Conservation (phyloP, 2,888 invertebrate species). For the Sericinus montela region DNA sequence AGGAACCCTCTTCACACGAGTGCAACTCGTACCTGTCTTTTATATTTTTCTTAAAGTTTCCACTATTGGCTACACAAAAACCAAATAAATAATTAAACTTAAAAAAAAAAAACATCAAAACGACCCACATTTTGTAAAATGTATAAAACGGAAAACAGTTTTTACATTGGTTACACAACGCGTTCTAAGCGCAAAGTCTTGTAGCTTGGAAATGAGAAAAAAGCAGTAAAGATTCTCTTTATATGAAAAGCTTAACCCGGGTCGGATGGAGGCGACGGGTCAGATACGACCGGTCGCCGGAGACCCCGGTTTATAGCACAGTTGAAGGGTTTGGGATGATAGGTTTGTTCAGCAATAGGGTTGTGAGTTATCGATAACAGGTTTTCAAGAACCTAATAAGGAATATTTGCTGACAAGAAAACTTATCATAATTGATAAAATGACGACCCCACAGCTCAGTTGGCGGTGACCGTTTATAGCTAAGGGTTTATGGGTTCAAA, state of each 20-base stretch:
- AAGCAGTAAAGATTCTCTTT: constrained; percentile 46
- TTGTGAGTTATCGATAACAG: constrained; percentile 21
- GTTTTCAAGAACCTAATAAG: too few species aligned
- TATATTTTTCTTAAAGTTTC: too few species aligned
- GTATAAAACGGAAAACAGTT: constrained; percentile 1
- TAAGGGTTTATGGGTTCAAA: too few species aligned
- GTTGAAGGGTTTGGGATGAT: constrained; percentile 50
- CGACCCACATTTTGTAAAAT: not conserved
- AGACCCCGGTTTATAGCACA: constrained; percentile 43
- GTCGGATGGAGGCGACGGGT: constrained; percentile 41
- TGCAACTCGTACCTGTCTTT: too few species aligned
- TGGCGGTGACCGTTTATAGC: too few species aligned
- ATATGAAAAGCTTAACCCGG: constrained; percentile 56
- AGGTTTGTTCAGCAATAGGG: constrained; percentile 29
- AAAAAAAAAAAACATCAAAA: not conserved
- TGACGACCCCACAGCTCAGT: too few species aligned
- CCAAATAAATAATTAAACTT: too few species aligned
- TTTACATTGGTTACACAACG: constrained; percentile 10
- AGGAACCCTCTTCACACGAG: too few species aligned
- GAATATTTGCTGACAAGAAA: too few species aligned
- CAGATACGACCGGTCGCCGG: constrained; percentile 37
- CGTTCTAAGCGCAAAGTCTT: constrained; percentile 29
- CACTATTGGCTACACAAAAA: too few species aligned
- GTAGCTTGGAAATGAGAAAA: constrained; percentile 26
- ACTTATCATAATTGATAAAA: too few species aligned